Conservation (phyloP, 1,140 invertebrate species). For the Prorops nasuta region DNA sequence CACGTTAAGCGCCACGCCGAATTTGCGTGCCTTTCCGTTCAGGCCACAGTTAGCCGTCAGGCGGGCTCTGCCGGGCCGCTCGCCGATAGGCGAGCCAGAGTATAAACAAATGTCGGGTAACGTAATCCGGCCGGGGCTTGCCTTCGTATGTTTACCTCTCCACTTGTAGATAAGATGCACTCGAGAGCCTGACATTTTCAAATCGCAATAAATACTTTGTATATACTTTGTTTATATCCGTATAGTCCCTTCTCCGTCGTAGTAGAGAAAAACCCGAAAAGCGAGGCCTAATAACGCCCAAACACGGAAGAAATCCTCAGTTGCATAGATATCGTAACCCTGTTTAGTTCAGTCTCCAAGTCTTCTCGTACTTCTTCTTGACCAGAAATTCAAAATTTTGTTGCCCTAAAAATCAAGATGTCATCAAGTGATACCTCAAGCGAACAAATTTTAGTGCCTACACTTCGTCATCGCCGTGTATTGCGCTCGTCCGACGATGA, state of each 20-base stretch:
- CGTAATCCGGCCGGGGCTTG: constrained; percentile 8
- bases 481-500: constrained; percentile 3
- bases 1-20: neutral
- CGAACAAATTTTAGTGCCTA: constrained; percentile 2
- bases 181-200: constrained; percentile 8
- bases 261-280: neutral
- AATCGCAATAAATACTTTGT: constrained; percentile 7
- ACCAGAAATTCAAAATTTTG: neutral
- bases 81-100: constrained; percentile 12
- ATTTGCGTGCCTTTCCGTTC: neutral
- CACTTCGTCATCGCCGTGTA: constrained; percentile 6
- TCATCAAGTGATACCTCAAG: constrained; percentile 1
- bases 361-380: neutral
- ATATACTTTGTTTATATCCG: constrained; percentile 2
- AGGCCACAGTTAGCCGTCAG: constrained; percentile 8
- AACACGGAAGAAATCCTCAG: neutral
- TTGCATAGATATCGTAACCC: neutral
- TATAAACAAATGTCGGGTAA: constrained; percentile 10
- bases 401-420: constrained; percentile 1
- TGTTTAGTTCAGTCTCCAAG: neutral
- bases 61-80: constrained; percentile 8
- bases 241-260: neutral
- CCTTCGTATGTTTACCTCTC: constrained; percentile 1
- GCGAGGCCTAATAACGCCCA: neutral
- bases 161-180: neutral